Percentiles rank a stretch among this genome's conserved stretches.
phyloP scores from a whole-genome alignment of 2,888 invertebrate species.

The Andrena camellia region DNA sequence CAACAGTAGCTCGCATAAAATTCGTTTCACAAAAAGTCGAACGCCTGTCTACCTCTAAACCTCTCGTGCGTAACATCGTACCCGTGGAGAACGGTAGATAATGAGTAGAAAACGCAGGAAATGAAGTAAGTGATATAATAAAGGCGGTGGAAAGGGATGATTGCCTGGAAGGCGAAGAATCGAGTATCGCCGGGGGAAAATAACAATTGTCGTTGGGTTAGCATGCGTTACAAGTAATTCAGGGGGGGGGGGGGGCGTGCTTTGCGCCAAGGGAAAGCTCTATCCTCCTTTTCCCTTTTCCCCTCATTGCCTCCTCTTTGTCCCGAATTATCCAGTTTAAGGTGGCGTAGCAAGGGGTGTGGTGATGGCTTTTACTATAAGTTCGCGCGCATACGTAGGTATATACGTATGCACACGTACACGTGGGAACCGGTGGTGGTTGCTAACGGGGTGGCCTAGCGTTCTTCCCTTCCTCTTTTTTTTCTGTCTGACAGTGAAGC shows the following conservation, averaged over 20 bases:
- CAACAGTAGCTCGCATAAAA: too few species aligned
- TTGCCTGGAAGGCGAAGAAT: constrained; percentile 7
- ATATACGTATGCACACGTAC: background rate
- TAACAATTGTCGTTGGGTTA: constrained; percentile 51
- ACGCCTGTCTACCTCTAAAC: background rate
- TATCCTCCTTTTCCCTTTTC: constrained; percentile 18
- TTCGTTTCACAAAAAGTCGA: background rate
- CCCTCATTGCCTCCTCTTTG: constrained; percentile 44
- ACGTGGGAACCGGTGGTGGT: constrained; percentile 62
- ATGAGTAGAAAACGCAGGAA: background rate
- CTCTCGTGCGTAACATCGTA: background rate
- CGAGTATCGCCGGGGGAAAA: constrained; percentile 29
- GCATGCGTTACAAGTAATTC: constrained; percentile 54
- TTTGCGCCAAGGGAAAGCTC: constrained; percentile 22
- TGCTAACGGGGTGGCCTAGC: constrained; percentile 76
- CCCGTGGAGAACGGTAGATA: background rate
- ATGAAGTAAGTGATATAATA: background rate
- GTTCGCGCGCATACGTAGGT: background rate
- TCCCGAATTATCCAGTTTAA: constrained; percentile 59
- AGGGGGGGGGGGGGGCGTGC: constrained; percentile 9
- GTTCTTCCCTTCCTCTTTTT: constrained; percentile 78
- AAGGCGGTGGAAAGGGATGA: background rate
- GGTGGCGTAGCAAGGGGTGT: constrained; percentile 66
- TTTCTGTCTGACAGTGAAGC: constrained; percentile 88
- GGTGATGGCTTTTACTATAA: constrained; percentile 63